phyloP scores from a whole-genome alignment of 92 coral and sea anemone genomes.

The Desmophyllum pertusum region DNA sequence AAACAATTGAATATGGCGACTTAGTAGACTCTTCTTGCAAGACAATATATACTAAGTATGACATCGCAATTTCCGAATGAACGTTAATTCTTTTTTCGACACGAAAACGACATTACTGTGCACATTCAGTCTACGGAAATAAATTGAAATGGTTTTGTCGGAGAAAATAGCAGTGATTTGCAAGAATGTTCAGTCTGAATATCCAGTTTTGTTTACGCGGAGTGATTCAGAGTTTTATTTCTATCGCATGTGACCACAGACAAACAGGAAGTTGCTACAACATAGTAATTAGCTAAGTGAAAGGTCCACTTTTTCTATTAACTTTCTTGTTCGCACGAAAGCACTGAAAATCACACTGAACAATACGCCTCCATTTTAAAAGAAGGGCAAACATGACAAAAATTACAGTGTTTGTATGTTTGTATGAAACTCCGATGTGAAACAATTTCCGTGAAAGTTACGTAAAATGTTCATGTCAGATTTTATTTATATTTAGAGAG shows the following conservation, averaged over 20 bases:
- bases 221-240: background rate
- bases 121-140: background rate
- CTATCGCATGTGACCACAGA: background rate
- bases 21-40: background rate
- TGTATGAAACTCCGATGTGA: too few relatives aligned
- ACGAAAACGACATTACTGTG: background rate
- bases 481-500: too few relatives aligned
- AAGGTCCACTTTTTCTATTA: background rate
- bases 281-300: background rate
- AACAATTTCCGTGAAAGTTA: too few relatives aligned
- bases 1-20: background rate
- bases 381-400: background rate
- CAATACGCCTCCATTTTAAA: background rate
- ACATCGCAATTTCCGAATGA: conserved; percentile 9
- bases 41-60: background rate
- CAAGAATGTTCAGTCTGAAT: background rate
- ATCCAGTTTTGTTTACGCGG: background rate
- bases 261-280: background rate
- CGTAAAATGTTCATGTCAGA: too few relatives aligned
- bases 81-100: background rate
- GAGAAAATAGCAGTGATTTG: background rate
- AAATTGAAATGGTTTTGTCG: background rate
- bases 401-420: too few relatives aligned
- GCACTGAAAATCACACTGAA: too few relatives aligned
- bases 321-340: background rate